Conservation (phyloP, 2,797 vertebrate species). For the Todus mexicanus region DNA sequence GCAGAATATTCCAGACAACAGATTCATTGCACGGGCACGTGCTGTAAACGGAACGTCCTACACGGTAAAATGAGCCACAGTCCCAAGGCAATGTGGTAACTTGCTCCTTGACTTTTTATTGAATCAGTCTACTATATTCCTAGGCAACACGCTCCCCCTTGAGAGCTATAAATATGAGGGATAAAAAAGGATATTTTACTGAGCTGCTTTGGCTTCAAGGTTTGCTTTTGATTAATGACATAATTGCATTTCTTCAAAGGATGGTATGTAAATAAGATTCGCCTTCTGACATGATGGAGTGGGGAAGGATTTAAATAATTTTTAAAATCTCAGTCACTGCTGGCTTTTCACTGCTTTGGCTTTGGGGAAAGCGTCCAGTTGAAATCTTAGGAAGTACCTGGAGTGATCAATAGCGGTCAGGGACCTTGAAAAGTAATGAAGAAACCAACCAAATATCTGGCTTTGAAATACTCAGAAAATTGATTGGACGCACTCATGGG, state of each 20-base stretch:
- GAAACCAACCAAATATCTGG: neutral
- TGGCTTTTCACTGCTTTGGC: neutral
- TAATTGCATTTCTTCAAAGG: conserved; percentile 42
- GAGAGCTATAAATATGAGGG: conserved; percentile 29
- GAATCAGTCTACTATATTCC: conserved; percentile 12
- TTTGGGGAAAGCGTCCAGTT: neutral
- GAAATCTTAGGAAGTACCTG: neutral
- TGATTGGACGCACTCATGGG: neutral
- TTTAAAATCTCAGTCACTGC: neutral
- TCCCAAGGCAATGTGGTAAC: neutral
- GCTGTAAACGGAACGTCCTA: neutral
- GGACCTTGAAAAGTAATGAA: conserved; percentile 17
- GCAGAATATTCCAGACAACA: neutral
- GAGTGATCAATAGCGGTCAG: neutral
- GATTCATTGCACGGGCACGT: neutral
- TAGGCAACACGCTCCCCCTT: neutral
- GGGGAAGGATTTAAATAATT: conserved; percentile 9
- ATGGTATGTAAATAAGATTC: conserved; percentile 45
- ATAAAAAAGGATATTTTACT: conserved; percentile 27
- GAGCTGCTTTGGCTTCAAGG: conserved; percentile 22
- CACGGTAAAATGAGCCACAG: neutral
- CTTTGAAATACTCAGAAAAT: conserved; percentile 22
- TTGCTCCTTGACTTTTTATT: conserved; percentile 2
- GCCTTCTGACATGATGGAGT: conserved; percentile 30
- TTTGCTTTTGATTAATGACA: conserved; percentile 63